A percentile compares a stretch with the other conserved stretches of the same genome.
These are phyloP conservation scores for Heloderma charlesbogerti DNA, from an alignment of 2,113 vertebrate genomes.

Conservation along the genomic window DNA sequence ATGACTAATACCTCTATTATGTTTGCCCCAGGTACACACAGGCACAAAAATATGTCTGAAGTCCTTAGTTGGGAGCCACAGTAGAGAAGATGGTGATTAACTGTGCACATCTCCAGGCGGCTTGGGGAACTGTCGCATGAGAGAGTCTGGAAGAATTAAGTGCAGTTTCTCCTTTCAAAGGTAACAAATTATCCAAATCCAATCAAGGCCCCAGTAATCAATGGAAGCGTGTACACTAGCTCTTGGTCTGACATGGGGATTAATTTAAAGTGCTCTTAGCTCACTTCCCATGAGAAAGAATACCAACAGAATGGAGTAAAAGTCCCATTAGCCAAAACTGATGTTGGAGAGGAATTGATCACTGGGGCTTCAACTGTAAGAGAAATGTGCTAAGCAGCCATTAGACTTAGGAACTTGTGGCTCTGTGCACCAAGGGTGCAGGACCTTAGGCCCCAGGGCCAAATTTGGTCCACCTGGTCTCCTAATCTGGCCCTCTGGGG, in stretches of 20 bases:
- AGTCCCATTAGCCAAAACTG: background rate
- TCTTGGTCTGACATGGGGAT: constrained; percentile 1
- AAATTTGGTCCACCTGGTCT: too few species aligned
- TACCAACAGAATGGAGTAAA: background rate
- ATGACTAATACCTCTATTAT: background rate
- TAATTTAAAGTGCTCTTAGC: constrained; percentile 35
- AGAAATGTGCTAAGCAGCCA: background rate
- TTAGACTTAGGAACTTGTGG: background rate
- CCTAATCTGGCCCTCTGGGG: too few species aligned
- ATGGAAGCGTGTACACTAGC: background rate
- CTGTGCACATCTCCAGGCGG: background rate
- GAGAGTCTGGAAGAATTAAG: background rate
- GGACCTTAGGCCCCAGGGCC: too few species aligned
- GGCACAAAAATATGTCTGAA: background rate
- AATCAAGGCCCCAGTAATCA: background rate
- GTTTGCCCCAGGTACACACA: background rate
- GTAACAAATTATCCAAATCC: constrained; percentile 14
- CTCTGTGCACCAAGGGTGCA: too few species aligned
- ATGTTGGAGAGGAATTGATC: background rate
- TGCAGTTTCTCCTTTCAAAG: constrained; percentile 19
- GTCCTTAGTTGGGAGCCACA: background rate
- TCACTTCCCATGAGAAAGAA: constrained; percentile 13
- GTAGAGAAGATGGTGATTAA: background rate
- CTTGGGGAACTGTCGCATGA: background rate
- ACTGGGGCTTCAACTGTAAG: background rate